These are phyloP conservation scores for Tanypteryx hageni DNA, from an alignment of 2,888 invertebrate genomes.

Conservation along the genomic window DNA sequence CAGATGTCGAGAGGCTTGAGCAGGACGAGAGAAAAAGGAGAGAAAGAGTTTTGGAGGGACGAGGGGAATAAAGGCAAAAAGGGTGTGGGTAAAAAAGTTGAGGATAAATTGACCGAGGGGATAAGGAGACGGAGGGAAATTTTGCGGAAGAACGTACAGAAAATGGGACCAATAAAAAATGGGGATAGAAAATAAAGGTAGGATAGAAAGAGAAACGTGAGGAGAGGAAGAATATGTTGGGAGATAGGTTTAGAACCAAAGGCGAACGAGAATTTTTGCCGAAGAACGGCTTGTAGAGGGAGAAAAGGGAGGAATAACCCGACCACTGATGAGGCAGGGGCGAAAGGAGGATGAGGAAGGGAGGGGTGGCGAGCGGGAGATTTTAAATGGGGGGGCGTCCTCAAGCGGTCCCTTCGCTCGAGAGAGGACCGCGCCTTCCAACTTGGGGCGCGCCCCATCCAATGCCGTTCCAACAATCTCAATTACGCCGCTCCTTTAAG, in stretches of 20 bases:
- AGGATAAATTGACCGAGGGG: neutral
- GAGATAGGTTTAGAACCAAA: too few species aligned
- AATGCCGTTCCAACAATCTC: conserved; percentile 17
- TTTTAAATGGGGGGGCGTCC: conserved; percentile 21
- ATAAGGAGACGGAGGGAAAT: neutral
- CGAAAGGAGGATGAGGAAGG: neutral
- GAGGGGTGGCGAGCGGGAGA: conserved; percentile 17
- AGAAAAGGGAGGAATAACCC: neutral
- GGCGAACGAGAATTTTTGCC: too few species aligned
- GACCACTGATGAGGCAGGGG: neutral
- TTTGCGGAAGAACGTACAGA: neutral
- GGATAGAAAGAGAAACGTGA: too few species aligned
- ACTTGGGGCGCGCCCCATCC: neutral
- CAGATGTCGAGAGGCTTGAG: neutral
- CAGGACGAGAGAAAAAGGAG: neutral
- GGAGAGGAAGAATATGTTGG: too few species aligned
- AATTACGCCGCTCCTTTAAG: conserved; percentile 9
- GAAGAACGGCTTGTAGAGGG: too few species aligned
- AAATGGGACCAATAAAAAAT: neutral
- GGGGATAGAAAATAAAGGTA: too few species aligned
- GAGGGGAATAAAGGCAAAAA: neutral
- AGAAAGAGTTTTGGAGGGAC: neutral
- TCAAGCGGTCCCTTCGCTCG: neutral
- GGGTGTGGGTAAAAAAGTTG: neutral
- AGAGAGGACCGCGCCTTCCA: conserved; percentile 10